These are phyloP conservation scores for Cetonia aurata DNA, from an alignment of 2,888 invertebrate species.

Conservation along the genomic window DNA sequence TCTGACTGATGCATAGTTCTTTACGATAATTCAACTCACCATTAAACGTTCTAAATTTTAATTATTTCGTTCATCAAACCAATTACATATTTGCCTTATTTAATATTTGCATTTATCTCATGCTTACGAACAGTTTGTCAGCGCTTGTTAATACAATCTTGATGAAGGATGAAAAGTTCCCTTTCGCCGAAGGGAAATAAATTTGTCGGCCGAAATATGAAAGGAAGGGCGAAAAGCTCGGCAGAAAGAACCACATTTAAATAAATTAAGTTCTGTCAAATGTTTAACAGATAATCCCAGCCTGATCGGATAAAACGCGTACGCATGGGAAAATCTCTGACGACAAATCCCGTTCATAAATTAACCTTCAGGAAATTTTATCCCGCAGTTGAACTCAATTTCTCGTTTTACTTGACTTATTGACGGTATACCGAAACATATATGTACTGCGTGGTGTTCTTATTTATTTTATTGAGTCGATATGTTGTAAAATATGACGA, in stretches of 20 bases:
- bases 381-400: not conserved
- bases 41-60: too few species aligned
- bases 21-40: too few species aligned
- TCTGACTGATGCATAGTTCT: too few species aligned
- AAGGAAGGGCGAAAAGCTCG: not conserved
- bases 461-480: conserved; percentile 4
- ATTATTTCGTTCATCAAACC: too few species aligned
- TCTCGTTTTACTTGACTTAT: conserved; percentile 14
- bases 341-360: conserved; percentile 21
- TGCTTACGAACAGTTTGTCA: too few species aligned
- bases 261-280: conserved; percentile 19
- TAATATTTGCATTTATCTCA: too few species aligned
- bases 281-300: conserved; percentile 20
- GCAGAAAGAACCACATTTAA: conserved; percentile 5
- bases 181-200: not conserved
- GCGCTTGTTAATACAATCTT: not conserved
- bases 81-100: too few species aligned
- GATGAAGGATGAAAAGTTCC: not conserved
- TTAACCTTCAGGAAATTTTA: conserved; percentile 20
- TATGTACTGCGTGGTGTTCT: not conserved
- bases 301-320: conserved; percentile 18
- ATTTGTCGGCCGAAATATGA: conserved; percentile 16
- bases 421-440: not conserved
- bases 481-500: too few species aligned
- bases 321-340: conserved; percentile 23